A percentile compares a stretch with the other conserved stretches of the same genome.
These are phyloP conservation scores for Cheilosia impressa DNA, from an alignment of 2,888 invertebrate species.

Conservation along the genomic window DNA sequence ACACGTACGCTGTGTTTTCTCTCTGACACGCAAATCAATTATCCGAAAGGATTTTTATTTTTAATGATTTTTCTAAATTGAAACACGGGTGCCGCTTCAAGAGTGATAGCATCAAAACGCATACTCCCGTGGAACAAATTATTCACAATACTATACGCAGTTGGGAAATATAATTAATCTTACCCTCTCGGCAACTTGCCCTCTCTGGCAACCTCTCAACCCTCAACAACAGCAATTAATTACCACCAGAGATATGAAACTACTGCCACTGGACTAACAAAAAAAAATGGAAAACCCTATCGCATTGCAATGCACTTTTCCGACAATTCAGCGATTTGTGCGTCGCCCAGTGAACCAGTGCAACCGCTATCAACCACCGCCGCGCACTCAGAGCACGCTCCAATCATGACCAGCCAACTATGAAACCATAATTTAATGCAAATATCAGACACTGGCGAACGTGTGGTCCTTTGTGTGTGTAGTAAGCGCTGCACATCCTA, in stretches of 20 bases:
- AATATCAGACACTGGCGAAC: conserved; percentile 43
- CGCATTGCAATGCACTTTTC: conserved; percentile 52
- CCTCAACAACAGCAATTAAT: conserved; percentile 35
- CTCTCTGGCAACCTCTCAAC: background rate
- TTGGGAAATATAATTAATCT: conserved; percentile 14
- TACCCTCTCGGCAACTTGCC: background rate
- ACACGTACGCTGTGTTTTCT: too few relatives aligned
- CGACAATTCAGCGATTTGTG: conserved; percentile 49
- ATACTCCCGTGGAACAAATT: background rate
- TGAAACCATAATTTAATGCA: conserved; percentile 70
- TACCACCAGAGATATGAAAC: conserved; percentile 17
- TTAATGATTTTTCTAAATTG: background rate
- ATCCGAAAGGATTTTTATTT: too few relatives aligned
- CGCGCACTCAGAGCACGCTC: conserved; percentile 11
- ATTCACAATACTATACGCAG: background rate
- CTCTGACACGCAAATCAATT: too few relatives aligned
- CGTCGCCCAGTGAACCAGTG: conserved; percentile 47
- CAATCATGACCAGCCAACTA: conserved; percentile 51
- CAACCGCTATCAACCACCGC: conserved; percentile 14
- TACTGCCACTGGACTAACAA: background rate
- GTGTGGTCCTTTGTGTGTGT: conserved; percentile 9
- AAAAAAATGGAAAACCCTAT: background rate
- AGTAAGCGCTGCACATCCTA: conserved; percentile 31
- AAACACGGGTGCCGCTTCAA: background rate
- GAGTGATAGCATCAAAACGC: background rate